Evolutionary conservation across 2,113 vertebrate species (phyloP).

Genomic region (Phoenicopterus ruber): DNA sequence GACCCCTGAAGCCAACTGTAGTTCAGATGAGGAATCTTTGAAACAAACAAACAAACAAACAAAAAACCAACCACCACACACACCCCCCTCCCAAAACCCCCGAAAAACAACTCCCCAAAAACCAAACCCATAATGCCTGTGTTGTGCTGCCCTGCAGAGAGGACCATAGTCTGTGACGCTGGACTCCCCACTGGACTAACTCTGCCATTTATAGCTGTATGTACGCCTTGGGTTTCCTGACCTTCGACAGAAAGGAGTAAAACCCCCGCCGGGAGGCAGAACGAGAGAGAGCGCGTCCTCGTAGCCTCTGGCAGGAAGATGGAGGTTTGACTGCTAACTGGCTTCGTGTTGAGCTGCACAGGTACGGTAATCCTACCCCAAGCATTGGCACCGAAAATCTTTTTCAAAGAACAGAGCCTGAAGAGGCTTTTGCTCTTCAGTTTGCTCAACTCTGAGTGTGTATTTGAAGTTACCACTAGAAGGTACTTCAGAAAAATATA

Average conservation of each 20-base stretch:
- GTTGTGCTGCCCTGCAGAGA: not conserved
- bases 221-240: not conserved
- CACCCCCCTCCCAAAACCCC: too few species aligned
- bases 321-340: not conserved
- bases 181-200: not conserved
- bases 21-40: not conserved
- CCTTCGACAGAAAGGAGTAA: not conserved
- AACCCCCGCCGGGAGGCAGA: not conserved
- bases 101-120: not conserved
- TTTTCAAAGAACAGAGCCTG: not conserved
- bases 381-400: not conserved
- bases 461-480: not conserved
- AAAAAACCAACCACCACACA: too few species aligned
- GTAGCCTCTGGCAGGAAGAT: not conserved
- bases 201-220: fast-evolving
- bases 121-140: not conserved
- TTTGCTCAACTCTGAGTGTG: not conserved
- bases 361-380: not conserved
- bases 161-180: fast-evolving
- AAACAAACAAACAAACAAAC: not conserved
- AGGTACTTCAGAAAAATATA: not conserved
- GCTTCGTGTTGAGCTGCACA: not conserved
- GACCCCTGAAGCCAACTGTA: not conserved
- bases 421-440: not conserved
- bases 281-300: fast-evolving